Evolutionary conservation across 2,797 vertebrate species (phyloP).

Genomic region (Schizopygopsis pylzovi): DNA sequence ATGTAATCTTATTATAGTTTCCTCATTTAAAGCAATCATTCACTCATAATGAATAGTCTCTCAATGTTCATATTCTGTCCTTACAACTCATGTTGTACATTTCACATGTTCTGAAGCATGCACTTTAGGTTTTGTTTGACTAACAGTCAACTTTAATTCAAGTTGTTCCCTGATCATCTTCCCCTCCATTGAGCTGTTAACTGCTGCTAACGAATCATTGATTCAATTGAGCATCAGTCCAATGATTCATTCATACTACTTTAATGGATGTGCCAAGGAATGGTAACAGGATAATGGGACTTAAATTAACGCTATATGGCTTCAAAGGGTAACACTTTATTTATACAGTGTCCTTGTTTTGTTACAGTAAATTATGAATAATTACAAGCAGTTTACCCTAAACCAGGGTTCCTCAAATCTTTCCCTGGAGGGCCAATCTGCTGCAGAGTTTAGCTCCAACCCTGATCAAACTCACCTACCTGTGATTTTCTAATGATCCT

Average conservation of each 20-base stretch:
- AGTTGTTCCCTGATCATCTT: slow-evolving; percentile 5
- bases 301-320: not conserved
- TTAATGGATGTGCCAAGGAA: not conserved
- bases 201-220: not conserved
- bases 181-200: slow-evolving; percentile 28
- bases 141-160: not conserved
- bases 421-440: too few species aligned
- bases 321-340: not conserved
- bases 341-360: not conserved
- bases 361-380: not conserved
- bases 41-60: not conserved
- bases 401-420: not conserved
- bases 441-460: too few species aligned
- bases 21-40: not conserved
- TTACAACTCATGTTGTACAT: not conserved
- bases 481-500: too few species aligned
- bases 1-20: slow-evolving; percentile 23
- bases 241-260: slow-evolving; percentile 15
- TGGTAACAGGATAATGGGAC: not conserved
- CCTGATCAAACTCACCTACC: too few species aligned
- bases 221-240: slow-evolving; percentile 16
- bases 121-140: not conserved
- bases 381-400: not conserved
- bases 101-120: not conserved
- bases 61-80: not conserved